Evolutionary conservation across 2,113 vertebrate species (phyloP).

Genomic region (Clupea harengus): DNA sequence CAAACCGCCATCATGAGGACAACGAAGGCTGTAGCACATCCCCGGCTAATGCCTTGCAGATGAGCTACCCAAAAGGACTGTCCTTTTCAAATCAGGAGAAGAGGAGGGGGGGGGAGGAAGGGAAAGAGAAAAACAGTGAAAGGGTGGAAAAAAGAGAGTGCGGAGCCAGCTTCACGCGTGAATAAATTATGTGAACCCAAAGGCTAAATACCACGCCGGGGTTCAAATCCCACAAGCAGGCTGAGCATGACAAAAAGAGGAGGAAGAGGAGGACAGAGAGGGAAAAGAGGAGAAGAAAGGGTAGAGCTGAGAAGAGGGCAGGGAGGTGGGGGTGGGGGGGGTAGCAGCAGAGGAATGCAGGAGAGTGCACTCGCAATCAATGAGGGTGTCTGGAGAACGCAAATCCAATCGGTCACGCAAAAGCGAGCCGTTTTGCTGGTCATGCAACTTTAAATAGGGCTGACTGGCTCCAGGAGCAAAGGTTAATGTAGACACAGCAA

Average conservation of each 20-base stretch:
- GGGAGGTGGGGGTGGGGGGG: neutral
- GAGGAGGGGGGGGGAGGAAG: neutral
- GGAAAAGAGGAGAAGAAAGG: neutral
- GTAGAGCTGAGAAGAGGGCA: neutral
- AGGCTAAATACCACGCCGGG: slow-evolving; percentile 34
- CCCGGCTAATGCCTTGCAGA: neutral
- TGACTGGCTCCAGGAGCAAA: neutral
- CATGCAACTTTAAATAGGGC: neutral
- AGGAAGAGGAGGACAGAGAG: slow-evolving; percentile 27
- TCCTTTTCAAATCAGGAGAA: slow-evolving; percentile 33
- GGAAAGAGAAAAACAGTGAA: neutral
- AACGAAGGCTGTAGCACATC: neutral
- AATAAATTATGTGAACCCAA: slow-evolving; percentile 37
- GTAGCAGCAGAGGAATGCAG: neutral
- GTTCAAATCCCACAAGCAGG: slow-evolving; percentile 27
- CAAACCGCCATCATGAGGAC: neutral
- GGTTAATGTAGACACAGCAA: neutral
- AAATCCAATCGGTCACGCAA: neutral
- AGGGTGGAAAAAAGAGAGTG: neutral
- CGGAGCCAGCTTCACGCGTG: neutral
- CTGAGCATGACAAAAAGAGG: neutral
- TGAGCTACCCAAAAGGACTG: neutral
- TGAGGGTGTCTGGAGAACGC: slow-evolving; percentile 20
- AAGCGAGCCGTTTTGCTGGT: neutral
- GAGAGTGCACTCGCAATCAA: slow-evolving; percentile 35